Conservation (phyloP, 1,140 invertebrate genomes). For the Dendroctonus ponderosae region DNA sequence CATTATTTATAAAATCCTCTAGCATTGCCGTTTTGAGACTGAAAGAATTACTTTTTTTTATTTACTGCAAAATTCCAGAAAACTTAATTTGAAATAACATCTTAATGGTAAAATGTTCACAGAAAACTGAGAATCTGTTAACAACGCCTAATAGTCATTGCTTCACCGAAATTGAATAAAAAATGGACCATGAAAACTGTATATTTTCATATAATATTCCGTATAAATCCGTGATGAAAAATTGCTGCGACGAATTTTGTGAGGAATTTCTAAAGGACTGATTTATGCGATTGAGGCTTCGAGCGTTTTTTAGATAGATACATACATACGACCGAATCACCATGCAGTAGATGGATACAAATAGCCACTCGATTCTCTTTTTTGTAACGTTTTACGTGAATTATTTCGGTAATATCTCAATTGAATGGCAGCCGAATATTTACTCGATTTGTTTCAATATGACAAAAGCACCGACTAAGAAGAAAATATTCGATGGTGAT, state of each 20-base stretch:
- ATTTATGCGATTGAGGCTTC: slow-evolving; percentile 20
- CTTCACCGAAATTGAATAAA: too few species aligned
- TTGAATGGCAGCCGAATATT: background rate
- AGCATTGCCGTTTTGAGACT: too few species aligned
- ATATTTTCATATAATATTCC: too few species aligned
- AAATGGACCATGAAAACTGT: too few species aligned
- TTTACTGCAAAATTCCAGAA: too few species aligned
- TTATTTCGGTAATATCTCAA: slow-evolving; percentile 12
- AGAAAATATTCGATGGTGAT: too few species aligned
- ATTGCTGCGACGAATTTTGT: slow-evolving; percentile 19
- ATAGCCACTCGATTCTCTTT: slow-evolving; percentile 11
- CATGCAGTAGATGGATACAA: slow-evolving; percentile 21
- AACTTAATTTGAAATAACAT: too few species aligned
- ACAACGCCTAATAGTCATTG: too few species aligned
- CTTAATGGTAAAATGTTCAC: too few species aligned
- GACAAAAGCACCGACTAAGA: background rate
- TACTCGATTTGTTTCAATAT: slow-evolving; percentile 2
- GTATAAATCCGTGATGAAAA: slow-evolving; percentile 8
- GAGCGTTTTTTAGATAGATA: slow-evolving; percentile 17
- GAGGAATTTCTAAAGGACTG: slow-evolving; percentile 9
- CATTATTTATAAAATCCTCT: too few species aligned
- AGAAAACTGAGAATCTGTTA: too few species aligned
- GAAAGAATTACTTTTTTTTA: too few species aligned
- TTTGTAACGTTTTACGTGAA: slow-evolving; percentile 18
- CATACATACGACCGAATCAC: slow-evolving; percentile 17